Base-by-base conservation (phyloP, 37 sponge, comb jelly and placozoan species). In the Beroe forskalii region DNA sequence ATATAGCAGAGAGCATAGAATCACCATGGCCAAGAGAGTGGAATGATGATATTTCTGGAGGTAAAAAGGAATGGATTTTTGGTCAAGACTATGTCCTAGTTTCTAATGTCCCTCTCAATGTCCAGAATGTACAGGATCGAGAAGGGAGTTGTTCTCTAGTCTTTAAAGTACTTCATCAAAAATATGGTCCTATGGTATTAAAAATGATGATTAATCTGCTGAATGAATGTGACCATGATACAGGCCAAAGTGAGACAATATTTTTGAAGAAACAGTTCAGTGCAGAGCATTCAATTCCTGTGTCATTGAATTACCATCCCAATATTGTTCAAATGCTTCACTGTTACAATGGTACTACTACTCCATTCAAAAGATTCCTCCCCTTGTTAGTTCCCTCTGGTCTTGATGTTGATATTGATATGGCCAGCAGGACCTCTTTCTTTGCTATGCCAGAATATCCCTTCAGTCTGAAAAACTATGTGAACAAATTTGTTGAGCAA, bases 121-220 rank as follows among this genome's bases (percentile, higher is more conserved):
- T 80, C 20, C 44, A 22, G 42, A 44, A 41, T 80, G 55, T 80
- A 1, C 44, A 80, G 25, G 86, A 80, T n/a, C 23, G 86, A 23
- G 86, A 80, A 23, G 86, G 86, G 1, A 80, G 86, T 44, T 80
- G 86, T 25, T 80, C 86, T 1, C 55, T 80, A 9, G 55, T 80
- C 1, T 80, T 80, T 43, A 80, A 44, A 25, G 35, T 80, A 19
- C 55, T 80, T 23, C 86, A 80, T 48, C 86, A 80, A 24, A 35
- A 44, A 3, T 44, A 80, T 38, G 86, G 86, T 20, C 86, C 86
- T 4, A 32, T 80, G 44, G 86, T 80, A 14, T 37, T 80, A 9
- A 80, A 80, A 43, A 80, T 80, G 86, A 80, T 80, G 86, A 48
- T 80, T 2, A 80, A 80, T 80, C 86, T 80, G n/a, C 55, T 80